Evolutionary conservation across 2,113 vertebrate species (phyloP).

Genomic region (Dendrocopos noguchii): DNA sequence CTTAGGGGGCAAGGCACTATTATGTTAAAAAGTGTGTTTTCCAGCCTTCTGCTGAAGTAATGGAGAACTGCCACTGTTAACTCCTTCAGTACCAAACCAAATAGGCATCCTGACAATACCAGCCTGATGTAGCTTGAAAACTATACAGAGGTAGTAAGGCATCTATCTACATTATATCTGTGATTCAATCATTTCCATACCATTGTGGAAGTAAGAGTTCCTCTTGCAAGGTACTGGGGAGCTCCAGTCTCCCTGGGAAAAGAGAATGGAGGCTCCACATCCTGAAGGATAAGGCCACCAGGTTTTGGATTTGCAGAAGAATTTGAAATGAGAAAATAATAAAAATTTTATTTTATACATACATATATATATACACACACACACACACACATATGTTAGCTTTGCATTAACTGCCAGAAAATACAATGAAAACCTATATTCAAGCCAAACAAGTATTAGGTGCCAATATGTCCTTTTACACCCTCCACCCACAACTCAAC

Average conservation of each 20-base stretch:
- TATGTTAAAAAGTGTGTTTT: not conserved
- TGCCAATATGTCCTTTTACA: not conserved
- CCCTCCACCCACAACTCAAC: not conserved
- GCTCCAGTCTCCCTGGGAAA: accelerated
- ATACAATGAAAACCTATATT: not conserved
- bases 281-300: not conserved
- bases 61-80: not conserved
- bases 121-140: not conserved
- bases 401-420: not conserved
- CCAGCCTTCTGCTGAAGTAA: not conserved
- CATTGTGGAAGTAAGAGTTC: not conserved
- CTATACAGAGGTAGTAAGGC: not conserved
- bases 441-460: not conserved
- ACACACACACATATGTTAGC: not conserved
- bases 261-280: not conserved
- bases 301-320: not conserved
- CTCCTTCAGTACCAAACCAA: not conserved
- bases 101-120: not conserved
- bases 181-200: not conserved
- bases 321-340: not conserved
- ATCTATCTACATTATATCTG: not conserved
- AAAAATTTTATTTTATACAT: not conserved
- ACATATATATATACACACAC: too few species aligned
- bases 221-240: not conserved
- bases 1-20: not conserved